Percentiles rank a stretch among this genome's conserved stretches.
phyloP scores from a whole-genome alignment of 2,797 vertebrate genomes.

The Phoebastria nigripes region DNA sequence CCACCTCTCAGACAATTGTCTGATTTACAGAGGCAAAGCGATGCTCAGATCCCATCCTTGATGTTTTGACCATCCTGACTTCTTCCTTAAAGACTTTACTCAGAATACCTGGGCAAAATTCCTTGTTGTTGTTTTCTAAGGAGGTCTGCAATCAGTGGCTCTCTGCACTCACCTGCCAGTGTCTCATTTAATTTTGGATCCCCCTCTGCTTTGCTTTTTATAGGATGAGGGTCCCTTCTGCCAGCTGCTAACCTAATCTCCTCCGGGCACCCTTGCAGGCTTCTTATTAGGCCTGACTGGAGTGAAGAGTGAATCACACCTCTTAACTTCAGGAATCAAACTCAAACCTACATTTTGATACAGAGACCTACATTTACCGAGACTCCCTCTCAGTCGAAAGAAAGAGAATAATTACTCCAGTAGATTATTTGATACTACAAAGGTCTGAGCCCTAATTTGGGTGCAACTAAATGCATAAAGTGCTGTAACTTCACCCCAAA shows the following conservation, averaged over 20 bases:
- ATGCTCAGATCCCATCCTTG: background rate
- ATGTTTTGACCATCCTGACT: background rate
- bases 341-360: background rate
- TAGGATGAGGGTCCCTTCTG: background rate
- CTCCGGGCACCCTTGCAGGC: background rate
- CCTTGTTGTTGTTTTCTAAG: background rate
- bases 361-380: background rate
- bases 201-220: background rate
- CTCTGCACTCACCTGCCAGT: background rate
- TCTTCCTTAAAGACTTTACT: background rate
- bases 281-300: background rate
- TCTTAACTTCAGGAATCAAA: background rate
- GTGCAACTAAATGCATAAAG: background rate
- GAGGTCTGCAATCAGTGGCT: background rate
- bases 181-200: background rate
- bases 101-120: background rate
- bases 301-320: background rate
- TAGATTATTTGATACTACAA: background rate
- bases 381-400: background rate
- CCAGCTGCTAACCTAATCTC: background rate
- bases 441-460: background rate
- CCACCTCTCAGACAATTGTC: background rate
- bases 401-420: background rate
- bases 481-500: background rate
- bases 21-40: background rate